Percentiles rank a stretch among this genome's conserved stretches.
Conservation (phyloP, 1,140 invertebrate genomes). For the Episyrphus balteatus region DNA sequence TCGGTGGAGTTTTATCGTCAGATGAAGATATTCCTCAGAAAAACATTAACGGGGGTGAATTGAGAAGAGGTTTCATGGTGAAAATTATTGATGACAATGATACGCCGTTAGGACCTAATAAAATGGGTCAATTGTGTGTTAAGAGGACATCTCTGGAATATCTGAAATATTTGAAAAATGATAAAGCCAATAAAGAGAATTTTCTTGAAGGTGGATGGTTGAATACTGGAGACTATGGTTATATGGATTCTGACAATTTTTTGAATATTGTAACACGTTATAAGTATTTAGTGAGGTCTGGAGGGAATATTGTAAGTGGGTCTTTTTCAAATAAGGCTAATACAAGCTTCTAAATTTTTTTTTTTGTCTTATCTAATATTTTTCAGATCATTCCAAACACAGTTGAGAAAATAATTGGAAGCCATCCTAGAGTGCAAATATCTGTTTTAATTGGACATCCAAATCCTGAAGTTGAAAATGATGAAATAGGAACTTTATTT, state of each 20-base stretch:
- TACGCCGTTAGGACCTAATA: neutral
- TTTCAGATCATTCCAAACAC: too few relatives aligned
- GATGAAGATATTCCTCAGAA: neutral
- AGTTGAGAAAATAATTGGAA: too few relatives aligned
- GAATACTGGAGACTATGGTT: conserved; percentile 5
- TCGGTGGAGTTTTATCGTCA: neutral
- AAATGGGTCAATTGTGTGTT: neutral
- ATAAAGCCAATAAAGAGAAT: neutral
- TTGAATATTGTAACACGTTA: conserved; percentile 2
- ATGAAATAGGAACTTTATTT: too few relatives aligned
- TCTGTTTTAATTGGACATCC: too few relatives aligned
- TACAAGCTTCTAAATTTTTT: too few relatives aligned
- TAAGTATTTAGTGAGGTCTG: neutral
- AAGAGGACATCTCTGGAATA: neutral
- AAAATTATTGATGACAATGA: conserved; percentile 4
- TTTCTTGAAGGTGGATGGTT: conserved; percentile 2
- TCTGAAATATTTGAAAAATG: conserved; percentile 1
- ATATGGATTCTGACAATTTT: neutral
- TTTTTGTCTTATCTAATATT: too few relatives aligned
- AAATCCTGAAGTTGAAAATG: too few relatives aligned
- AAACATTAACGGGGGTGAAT: neutral
- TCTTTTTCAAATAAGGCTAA: too few relatives aligned
- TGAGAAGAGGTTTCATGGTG: neutral
- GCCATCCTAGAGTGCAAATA: too few relatives aligned
- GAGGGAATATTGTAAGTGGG: too few relatives aligned